Evolutionary conservation across 1,140 invertebrate species (phyloP), one percentile per base, ranked within the genome.

Genomic region (Atopsyche davidsoni): DNA sequence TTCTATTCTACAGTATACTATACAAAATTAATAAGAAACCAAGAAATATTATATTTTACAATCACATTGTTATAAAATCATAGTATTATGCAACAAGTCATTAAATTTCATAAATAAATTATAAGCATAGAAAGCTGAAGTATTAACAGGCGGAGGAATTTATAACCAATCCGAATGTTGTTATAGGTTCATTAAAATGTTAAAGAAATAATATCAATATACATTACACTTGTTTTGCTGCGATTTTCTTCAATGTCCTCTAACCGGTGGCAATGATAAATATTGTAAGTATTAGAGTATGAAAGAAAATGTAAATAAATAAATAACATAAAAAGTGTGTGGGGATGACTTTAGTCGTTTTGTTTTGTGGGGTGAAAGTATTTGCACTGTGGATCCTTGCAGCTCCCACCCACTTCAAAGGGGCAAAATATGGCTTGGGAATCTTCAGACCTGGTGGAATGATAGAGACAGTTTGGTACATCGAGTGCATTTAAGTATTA

Each of bases 361-460:
- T 22, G 14, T 46, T 43, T 43, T 42, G 48, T 10, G 46, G 65
- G 66, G 55, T 74, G 72, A 36, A 70, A 57, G 60, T 70, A 70
- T 65, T 65, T 70, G 69, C 72, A 74, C 46, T 69, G 66, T 24
- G 68, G 46, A 51, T 74, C 72, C 57, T 67, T 69, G 67, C 72
- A 74, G 53, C 61, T 67, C 44, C 72, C 72, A 53, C 63, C 64
- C 22, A 73, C 66, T 57, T 72, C 70, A 62, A 67, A 74, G 6
- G 69, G 72, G 45, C 72, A 74, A 43, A 74, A 66, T 42, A 74
- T 67, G 21, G 62, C 67, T 55, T 72, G 68, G 31, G 69, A 66
- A 48, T 74, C 70, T 31, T 62, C 65, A 32, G 62, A 43, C 69
- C 69, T 70, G 52, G 70, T 73, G 67, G 64, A 74, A 74, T 10